Evolutionary conservation across 2,888 invertebrate genomes (phyloP), one percentile per base, ranked within the genome.

Genomic region (Stictocephala bisonia): DNA sequence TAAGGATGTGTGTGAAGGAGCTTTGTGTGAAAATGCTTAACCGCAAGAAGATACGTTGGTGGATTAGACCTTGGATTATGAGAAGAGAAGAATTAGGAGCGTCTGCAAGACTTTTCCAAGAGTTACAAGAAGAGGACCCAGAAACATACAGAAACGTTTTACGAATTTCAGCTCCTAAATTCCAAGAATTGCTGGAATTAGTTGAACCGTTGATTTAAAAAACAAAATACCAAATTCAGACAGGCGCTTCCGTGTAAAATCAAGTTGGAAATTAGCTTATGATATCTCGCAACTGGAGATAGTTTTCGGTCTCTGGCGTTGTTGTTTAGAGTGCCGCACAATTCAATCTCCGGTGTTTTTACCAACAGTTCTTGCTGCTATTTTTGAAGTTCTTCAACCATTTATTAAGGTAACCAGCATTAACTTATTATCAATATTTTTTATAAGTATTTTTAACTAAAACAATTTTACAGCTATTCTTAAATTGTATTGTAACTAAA

Each of bases 321-420:
- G n/a, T n/a, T n/a, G n/a, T n/a, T n/a, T n/a, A n/a, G n/a, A n/a
- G n/a, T n/a, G n/a, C n/a, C n/a, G n/a, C n/a, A n/a, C n/a, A n/a
- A n/a, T n/a, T n/a, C n/a, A n/a, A n/a, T n/a, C n/a, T n/a, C n/a
- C 35, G 35, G 35, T 31, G 35, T 31, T 31, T 31, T 31, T 31
- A 31, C 35, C 35, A 31, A 31, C 35, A 31, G 35, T 31, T 31
- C 35, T 31, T 31, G 35, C 48, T 48, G 15, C 48, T 48, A 48
- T 48, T 11, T 48, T 15, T 48, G 48, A 48, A 15, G 48, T 48
- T 48, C 48, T 48, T 18, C 48, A 48, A 48, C 7, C 48, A 48
- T 48, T 48, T 48, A 48, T 48, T 48, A 48, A 48, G 48, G 48
- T 48, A 48, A 48, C 15, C 48, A 13, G 18, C 18, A 48, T 48